Evolutionary conservation across 2,113 vertebrate genomes (phyloP).

Genomic region (Centropus unirufus): DNA sequence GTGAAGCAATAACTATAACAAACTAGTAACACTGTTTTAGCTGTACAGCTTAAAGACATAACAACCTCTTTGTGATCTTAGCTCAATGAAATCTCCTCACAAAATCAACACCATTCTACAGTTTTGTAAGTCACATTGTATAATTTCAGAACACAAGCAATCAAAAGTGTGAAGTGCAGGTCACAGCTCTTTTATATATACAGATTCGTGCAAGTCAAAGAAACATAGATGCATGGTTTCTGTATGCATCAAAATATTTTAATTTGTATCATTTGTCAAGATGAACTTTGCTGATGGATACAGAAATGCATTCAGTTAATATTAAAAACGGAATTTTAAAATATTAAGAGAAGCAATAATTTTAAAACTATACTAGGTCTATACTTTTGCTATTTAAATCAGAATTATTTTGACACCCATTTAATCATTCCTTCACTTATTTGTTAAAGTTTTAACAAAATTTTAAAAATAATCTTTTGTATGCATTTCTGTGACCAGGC

Average conservation of each 20-base stretch:
- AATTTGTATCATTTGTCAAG: not conserved
- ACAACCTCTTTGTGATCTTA: not conserved
- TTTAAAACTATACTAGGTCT: not conserved
- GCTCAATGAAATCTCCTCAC: not conserved
- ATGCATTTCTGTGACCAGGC: not conserved
- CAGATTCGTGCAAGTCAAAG: not conserved
- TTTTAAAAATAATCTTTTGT: not conserved
- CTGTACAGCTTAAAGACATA: not conserved
- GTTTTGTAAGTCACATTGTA: not conserved
- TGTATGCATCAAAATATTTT: not conserved
- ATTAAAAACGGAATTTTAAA: not conserved
- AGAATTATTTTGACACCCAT: not conserved
- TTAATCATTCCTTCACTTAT: not conserved
- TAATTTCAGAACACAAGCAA: not conserved
- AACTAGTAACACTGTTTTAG: not conserved
- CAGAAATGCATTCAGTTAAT: not conserved
- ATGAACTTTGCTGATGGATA: not conserved
- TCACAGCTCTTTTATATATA: not conserved
- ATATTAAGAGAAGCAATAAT: not conserved
- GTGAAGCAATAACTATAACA: not conserved
- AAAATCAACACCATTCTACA: not conserved
- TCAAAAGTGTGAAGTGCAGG: not conserved
- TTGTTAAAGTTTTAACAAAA: not conserved
- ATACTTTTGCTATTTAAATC: not conserved
- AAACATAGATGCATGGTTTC: rapidly evolving